Conservation (phyloP, 2,797 vertebrate species). For the Pachyuromys duprasi region DNA sequence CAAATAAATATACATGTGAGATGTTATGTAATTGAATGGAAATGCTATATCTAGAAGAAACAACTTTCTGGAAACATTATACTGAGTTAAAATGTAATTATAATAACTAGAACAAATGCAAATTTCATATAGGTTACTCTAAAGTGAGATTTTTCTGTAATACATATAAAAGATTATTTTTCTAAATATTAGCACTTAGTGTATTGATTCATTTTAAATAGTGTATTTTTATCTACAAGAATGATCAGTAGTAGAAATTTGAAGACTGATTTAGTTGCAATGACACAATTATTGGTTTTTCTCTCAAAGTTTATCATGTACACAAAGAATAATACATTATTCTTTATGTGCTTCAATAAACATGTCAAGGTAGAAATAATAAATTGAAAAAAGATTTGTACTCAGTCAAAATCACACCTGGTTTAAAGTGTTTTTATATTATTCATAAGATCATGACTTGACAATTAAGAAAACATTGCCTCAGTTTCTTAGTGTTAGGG, state of each 20-base stretch:
- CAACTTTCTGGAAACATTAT: background rate
- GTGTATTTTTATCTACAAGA: background rate
- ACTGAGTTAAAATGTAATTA: background rate
- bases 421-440: background rate
- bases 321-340: background rate
- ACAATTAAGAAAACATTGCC: background rate
- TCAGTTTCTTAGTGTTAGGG: background rate
- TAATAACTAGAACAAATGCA: background rate
- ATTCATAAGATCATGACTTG: background rate
- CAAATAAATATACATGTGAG: background rate
- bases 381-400: background rate
- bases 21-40: background rate
- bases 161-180: background rate
- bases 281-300: background rate
- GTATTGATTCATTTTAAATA: background rate
- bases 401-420: background rate
- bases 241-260: background rate
- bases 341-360: background rate
- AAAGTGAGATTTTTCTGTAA: background rate
- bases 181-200: background rate
- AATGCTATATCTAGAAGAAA: background rate
- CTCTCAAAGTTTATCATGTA: background rate
- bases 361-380: background rate
- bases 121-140: background rate
- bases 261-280: conserved; percentile 9